Percentiles rank a stretch among this genome's conserved stretches.
Evolutionary conservation across 53 echinoderm and acorn worm species (phyloP).

Genomic region (Glandiceps talaboti): DNA sequence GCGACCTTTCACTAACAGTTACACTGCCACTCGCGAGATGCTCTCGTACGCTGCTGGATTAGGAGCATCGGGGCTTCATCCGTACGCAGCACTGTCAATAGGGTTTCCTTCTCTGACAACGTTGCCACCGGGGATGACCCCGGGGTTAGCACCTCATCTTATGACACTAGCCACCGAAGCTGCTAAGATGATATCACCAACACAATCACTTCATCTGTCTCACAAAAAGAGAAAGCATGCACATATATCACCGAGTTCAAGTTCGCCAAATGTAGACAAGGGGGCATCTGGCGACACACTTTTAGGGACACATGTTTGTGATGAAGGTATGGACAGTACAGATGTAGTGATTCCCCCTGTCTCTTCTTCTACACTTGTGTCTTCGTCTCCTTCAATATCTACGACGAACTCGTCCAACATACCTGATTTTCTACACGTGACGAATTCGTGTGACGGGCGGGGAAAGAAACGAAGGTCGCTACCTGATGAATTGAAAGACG

Average conservation of each 20-base stretch:
- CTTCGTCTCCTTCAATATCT: neutral
- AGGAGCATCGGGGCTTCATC: neutral
- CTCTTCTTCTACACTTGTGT: neutral
- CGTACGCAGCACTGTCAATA: conserved; percentile 18
- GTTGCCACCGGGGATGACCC: conserved; percentile 8
- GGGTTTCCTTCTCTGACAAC: conserved; percentile 14
- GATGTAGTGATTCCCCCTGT: neutral
- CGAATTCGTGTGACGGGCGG: neutral
- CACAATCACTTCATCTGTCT: neutral
- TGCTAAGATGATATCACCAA: conserved; percentile 43
- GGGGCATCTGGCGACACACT: neutral
- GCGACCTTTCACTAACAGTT: conserved; percentile 58
- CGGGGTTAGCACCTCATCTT: conserved; percentile 36
- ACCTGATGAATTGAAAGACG: conserved; percentile 59
- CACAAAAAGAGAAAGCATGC: neutral
- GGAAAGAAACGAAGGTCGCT: conserved; percentile 39
- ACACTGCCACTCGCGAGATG: conserved; percentile 39
- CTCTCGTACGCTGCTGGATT: conserved; percentile 24
- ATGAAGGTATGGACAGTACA: neutral
- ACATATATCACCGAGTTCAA: neutral
- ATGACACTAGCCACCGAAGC: conserved; percentile 96
- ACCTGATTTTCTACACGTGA: neutral
- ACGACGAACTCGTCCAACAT: neutral
- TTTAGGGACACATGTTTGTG: neutral
- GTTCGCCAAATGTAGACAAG: neutral